A percentile compares a stretch with the other conserved stretches of the same genome.
phyloP scores from a whole-genome alignment of 2,113 vertebrate genomes.

The Zosterops japonicus region DNA sequence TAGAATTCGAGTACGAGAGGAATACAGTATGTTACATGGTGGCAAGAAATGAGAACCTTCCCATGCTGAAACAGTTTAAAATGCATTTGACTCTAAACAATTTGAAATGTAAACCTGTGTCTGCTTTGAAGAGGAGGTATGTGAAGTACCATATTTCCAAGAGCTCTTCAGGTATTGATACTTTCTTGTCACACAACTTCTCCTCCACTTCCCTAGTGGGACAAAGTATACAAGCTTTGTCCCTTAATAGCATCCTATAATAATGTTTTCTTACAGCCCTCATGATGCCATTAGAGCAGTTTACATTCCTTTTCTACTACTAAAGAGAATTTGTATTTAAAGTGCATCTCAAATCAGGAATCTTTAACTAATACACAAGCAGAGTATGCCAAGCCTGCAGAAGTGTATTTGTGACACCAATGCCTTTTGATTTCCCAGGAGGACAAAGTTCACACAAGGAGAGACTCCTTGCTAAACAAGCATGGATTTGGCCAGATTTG shows the following conservation, averaged over 20 bases:
- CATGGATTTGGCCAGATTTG: background rate
- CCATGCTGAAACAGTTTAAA: slow-evolving; percentile 38
- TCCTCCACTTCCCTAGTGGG: background rate
- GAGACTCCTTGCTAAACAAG: background rate
- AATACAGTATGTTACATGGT: background rate
- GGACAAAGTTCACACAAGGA: background rate
- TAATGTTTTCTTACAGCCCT: background rate
- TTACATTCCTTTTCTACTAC: slow-evolving; percentile 29
- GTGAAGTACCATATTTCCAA: background rate
- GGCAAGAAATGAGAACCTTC: slow-evolving; percentile 47
- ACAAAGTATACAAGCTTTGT: background rate
- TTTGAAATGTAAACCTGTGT: slow-evolving; percentile 15
- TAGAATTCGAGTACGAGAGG: background rate
- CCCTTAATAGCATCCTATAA: background rate
- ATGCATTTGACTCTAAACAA: background rate
- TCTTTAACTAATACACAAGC: background rate
- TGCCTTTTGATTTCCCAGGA: background rate
- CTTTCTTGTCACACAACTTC: background rate
- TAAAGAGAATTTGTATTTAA: slow-evolving; percentile 26
- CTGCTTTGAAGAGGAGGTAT: background rate
- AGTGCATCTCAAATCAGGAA: slow-evolving; percentile 51
- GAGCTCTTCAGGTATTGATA: background rate
- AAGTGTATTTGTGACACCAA: accelerated
- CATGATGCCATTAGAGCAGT: background rate
- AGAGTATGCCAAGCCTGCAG: background rate